Conservation (phyloP, 2,797 vertebrate species). For the Novumbra hubbsi region DNA sequence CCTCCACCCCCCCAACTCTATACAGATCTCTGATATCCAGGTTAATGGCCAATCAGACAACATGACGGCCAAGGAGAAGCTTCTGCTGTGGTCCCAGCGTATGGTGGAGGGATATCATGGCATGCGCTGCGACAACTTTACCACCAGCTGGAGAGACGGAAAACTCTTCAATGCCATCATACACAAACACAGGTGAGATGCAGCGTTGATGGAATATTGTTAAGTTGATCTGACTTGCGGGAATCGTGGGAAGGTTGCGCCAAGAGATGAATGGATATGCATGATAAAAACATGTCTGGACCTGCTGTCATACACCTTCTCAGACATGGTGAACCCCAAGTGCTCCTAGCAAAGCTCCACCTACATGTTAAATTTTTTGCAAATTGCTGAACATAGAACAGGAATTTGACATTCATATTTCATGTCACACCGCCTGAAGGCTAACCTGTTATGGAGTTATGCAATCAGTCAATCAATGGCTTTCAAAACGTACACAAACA, state of each 20-base stretch:
- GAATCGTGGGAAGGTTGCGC: background rate
- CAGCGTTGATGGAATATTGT: background rate
- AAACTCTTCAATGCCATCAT: constrained; percentile 93
- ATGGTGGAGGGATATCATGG: constrained; percentile 93
- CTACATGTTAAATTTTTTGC: constrained; percentile 27
- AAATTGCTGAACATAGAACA: constrained; percentile 17
- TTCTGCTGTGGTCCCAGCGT: constrained; percentile 94
- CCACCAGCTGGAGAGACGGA: constrained; percentile 90
- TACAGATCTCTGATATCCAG: constrained; percentile 96
- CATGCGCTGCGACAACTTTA: constrained; percentile 94
- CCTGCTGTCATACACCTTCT: background rate
- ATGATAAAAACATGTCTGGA: background rate
- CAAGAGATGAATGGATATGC: background rate
- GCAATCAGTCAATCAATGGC: background rate
- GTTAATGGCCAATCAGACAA: constrained; percentile 95
- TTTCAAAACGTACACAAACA: constrained; percentile 15
- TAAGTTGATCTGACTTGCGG: background rate
- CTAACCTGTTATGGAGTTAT: constrained; percentile 34
- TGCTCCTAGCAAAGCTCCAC: background rate
- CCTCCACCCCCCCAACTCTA: background rate
- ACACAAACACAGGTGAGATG: constrained; percentile 84
- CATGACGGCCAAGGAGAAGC: constrained; percentile 97
- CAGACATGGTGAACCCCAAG: constrained; percentile 13
- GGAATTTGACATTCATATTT: constrained; percentile 19
- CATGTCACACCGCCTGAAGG: constrained; percentile 9